These are phyloP conservation scores for Columba livia DNA, from an alignment of 2,113 vertebrate species.

Conservation along the genomic window DNA sequence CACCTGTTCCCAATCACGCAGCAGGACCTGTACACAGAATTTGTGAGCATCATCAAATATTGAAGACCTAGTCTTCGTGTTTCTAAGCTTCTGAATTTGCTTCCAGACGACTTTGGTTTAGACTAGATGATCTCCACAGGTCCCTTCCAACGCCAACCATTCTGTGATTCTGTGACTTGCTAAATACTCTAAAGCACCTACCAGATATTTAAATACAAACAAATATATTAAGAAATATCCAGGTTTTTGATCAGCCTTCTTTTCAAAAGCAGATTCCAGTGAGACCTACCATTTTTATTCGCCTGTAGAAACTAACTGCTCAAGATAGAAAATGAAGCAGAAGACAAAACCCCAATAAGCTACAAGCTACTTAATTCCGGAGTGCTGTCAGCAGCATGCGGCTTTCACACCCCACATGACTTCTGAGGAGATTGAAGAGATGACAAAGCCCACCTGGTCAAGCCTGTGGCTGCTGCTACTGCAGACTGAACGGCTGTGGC, in stretches of 20 bases:
- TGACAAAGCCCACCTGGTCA: not conserved
- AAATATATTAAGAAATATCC: not conserved
- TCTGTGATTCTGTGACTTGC: too few species aligned
- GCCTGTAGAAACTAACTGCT: not conserved
- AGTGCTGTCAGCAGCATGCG: not conserved
- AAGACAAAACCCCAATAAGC: not conserved
- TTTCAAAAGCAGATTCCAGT: not conserved
- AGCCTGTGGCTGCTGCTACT: not conserved
- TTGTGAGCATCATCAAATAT: not conserved
- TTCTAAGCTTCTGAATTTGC: not conserved
- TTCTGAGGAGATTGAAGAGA: not conserved
- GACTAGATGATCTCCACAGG: too few species aligned
- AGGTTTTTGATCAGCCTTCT: not conserved
- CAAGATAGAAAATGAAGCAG: not conserved
- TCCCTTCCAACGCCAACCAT: too few species aligned
- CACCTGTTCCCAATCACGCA: not conserved
- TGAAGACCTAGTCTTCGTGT: not conserved
- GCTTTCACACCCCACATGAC: not conserved
- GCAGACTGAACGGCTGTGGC: not conserved
- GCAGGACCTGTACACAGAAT: not conserved
- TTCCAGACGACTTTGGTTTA: not conserved
- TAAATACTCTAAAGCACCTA: not conserved
- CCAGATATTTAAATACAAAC: not conserved
- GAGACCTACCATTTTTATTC: not conserved
- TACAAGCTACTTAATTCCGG: not conserved